Conservation (phyloP, 2,113 vertebrate genomes). For the Hippocampus zosterae region DNA sequence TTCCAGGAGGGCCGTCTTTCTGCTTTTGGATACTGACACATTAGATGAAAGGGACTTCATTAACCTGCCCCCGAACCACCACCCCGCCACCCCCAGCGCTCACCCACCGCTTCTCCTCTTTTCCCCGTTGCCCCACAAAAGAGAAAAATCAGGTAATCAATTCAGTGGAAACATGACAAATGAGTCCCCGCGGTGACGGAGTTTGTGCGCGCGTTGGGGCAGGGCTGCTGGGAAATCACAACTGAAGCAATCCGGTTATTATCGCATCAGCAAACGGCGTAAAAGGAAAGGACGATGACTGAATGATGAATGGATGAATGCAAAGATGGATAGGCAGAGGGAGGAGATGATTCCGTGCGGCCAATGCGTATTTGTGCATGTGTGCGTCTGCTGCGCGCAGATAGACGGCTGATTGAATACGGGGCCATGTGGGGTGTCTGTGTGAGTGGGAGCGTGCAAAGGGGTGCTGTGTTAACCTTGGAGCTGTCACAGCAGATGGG, state of each 20-base stretch:
- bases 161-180: constrained; percentile 77
- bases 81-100: neutral
- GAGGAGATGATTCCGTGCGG: constrained; percentile 36
- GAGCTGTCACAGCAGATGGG: constrained; percentile 85
- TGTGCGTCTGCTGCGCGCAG: constrained; percentile 47
- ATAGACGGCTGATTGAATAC: constrained; percentile 59
- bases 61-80: constrained; percentile 29
- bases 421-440: constrained; percentile 43
- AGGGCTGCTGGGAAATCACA: constrained; percentile 66
- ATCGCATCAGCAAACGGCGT: constrained; percentile 61
- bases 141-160: constrained; percentile 72
- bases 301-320: constrained; percentile 38
- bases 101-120: constrained; percentile 12
- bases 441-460: constrained; percentile 11
- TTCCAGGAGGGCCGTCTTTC: constrained; percentile 15
- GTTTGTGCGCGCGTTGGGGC: constrained; percentile 24
- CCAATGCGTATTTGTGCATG: constrained; percentile 11
- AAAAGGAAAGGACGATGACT: constrained; percentile 38
- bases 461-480: constrained; percentile 75
- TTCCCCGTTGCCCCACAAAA: constrained; percentile 47
- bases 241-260: constrained; percentile 74
- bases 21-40: constrained; percentile 27
- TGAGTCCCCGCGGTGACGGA: constrained; percentile 59
- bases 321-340: constrained; percentile 51
- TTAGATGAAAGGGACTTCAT: constrained; percentile 62